Evolutionary conservation across 2,113 vertebrate species (phyloP), one percentile per base, ranked within the genome.

Genomic region (Sisor rabdophorus): DNA sequence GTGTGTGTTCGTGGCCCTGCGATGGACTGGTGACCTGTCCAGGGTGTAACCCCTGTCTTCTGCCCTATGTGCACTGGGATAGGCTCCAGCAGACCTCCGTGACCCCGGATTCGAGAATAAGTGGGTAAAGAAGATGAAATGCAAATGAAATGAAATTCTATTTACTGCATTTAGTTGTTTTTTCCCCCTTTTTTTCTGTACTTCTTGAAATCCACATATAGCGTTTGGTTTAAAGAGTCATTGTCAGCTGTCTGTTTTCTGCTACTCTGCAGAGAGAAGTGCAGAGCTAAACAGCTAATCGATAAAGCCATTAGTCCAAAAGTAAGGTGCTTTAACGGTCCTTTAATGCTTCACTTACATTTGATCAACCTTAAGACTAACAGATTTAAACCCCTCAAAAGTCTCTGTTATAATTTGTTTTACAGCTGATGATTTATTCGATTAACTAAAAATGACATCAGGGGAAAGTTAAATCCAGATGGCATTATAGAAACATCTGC

Each of bases 211-310:
- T 63, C 12, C 32, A n/a, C 44, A 50, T 24, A 1, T 19, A 3
- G 5, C 11, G n/a, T 50, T 12, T 4, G 26, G 13, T 19, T 17
- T 17, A 30, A 74, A 52, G 59, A 20, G 26, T 48, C 4, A 16
- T 17, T n/a, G 47, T 75, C 73, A 75, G 28, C 59, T 36, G 73
- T 36, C 28, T 53, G 58, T 32, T 73, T 47, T 50, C 26, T 22
- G 8, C 26, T 47, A 15, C 36, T 59, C 71, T n/a, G 17, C 71
- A 48, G 56, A 59, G 47, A 50, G 54, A 52, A 32, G 10, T n/a
- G 3, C 40, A 48, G 40, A 73, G 20, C 60, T 53, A 40, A 64
- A 28, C 73, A 75, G 59, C 47, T 75, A 53, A 75, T 75, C 73
- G 40, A 75, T 75, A 75, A 63, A 64, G 65, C 48, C 48, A 75